These are phyloP conservation scores for Andrena cerasifolii DNA, from an alignment of 1,140 invertebrate species.

Conservation along the genomic window DNA sequence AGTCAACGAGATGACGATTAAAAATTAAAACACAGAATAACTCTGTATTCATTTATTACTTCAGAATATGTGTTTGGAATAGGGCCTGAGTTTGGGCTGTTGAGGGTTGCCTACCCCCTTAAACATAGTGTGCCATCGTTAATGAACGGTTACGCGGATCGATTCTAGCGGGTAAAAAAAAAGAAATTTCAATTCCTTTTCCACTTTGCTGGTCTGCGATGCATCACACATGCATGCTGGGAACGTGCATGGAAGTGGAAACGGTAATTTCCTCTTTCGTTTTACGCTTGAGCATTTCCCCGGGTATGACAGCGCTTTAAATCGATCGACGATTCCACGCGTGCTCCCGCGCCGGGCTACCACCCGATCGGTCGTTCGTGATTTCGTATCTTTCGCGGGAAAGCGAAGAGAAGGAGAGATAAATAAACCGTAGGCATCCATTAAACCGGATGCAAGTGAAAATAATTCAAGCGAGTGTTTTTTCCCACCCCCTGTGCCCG, in stretches of 20 bases:
- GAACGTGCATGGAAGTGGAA: slow-evolving; percentile 48
- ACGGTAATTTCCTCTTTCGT: slow-evolving; percentile 68
- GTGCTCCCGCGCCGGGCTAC: slow-evolving; percentile 40
- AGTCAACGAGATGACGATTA: too few relatives aligned
- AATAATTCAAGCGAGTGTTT: slow-evolving; percentile 49
- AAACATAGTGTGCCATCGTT: too few relatives aligned
- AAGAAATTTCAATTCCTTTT: slow-evolving; percentile 58
- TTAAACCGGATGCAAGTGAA: slow-evolving; percentile 55
- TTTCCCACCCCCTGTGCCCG: too few relatives aligned
- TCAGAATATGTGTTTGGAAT: too few relatives aligned
- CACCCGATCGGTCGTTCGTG: slow-evolving; percentile 34
- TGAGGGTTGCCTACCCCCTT: too few relatives aligned
- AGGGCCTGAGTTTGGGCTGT: too few relatives aligned
- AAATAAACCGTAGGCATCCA: slow-evolving; percentile 34
- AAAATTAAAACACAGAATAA: too few relatives aligned
- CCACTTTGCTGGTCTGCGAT: slow-evolving; percentile 42
- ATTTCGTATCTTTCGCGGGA: slow-evolving; percentile 33
- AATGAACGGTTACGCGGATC: slow-evolving; percentile 37
- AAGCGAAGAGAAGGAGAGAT: not conserved
- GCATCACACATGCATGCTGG: slow-evolving; percentile 47
- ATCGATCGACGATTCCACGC: slow-evolving; percentile 59
- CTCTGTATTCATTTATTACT: too few relatives aligned
- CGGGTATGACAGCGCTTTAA: slow-evolving; percentile 53
- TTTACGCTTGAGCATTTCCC: slow-evolving; percentile 61
- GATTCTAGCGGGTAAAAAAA: slow-evolving; percentile 38